Evolutionary conservation across 2,797 vertebrate genomes (phyloP).

Genomic region (Stomatorhinus walkeri): DNA sequence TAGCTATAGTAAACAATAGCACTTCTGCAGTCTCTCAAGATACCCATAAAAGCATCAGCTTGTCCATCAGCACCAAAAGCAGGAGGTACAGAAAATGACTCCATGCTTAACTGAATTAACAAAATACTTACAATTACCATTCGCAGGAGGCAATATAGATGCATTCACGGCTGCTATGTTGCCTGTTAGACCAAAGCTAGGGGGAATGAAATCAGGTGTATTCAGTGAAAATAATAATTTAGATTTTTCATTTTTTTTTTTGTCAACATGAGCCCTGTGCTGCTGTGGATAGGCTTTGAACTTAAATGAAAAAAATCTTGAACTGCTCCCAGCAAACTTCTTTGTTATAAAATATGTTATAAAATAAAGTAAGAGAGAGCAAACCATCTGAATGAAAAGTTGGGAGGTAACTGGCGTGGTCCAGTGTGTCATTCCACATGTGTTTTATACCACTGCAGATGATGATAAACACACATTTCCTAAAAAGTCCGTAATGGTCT

Average conservation of each 20-base stretch:
- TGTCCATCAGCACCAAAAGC: neutral
- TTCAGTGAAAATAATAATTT: neutral
- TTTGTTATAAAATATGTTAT: neutral
- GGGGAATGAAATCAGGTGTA: neutral
- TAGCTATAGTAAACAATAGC: neutral
- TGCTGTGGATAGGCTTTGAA: neutral
- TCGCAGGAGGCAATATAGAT: neutral
- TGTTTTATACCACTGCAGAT: neutral
- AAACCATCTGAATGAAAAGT: neutral
- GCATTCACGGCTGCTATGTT: neutral
- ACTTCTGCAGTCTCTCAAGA: constrained; percentile 1
- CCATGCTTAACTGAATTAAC: neutral
- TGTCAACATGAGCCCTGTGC: neutral
- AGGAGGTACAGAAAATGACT: neutral
- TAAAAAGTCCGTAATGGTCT: neutral
- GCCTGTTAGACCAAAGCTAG: constrained; percentile 6
- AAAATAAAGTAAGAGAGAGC: neutral
- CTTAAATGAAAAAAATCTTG: neutral
- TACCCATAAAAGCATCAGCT: neutral
- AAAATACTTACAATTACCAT: neutral
- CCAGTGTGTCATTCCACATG: neutral
- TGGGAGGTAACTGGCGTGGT: neutral
- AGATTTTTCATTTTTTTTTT: neutral
- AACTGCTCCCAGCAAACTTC: neutral
- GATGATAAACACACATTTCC: neutral